Evolutionary conservation across 2,113 vertebrate species (phyloP), one percentile per base, ranked within the genome.

Genomic region (Procavia capensis): DNA sequence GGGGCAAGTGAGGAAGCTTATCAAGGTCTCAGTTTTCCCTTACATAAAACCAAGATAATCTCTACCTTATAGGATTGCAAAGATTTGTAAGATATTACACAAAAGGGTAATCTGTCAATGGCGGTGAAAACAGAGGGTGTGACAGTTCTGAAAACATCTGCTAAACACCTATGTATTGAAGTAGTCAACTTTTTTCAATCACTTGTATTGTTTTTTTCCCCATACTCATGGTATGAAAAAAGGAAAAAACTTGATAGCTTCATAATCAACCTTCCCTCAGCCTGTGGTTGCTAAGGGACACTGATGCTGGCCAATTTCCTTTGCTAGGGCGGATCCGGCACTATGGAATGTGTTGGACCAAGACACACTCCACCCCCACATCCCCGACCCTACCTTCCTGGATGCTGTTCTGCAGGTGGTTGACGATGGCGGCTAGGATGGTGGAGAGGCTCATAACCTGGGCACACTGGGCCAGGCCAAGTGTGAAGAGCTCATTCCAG

Each of bases 371-470:
- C 50, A 74, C 45, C 66, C 61, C 57, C 10, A 2, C 1, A 1
- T 10, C 14, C 79, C 75, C 10, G 2, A 25, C 94, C 98, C 4
- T 99, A 99, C 99, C 99, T 98, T 99, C 99, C 97, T 99, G 99
- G 93, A 99, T 99, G 98, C 98, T 99, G 98, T 99, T 99, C 97
- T 99, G 99, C 43, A 99, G 99, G 86, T 99, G 99, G 98, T 99
- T 99, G 97, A 99, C 99, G 89, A 99, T 99, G 54, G 99, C 99
- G 1, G 99, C 98, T 20, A 99, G 98, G 97, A 99, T 99, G 59
- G 99, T 99, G 2, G 99, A 99, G 64, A 99, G 98, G 86, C 99
- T 99, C 99, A 99, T 99, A 97, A 99, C 99, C 88, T 99, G 99
- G 31, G 99, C 98, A 54, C 99, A 99, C 98, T 99, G 99, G 83